Conservation (phyloP, 1,140 invertebrate species). For the Drosophila murphyi region DNA sequence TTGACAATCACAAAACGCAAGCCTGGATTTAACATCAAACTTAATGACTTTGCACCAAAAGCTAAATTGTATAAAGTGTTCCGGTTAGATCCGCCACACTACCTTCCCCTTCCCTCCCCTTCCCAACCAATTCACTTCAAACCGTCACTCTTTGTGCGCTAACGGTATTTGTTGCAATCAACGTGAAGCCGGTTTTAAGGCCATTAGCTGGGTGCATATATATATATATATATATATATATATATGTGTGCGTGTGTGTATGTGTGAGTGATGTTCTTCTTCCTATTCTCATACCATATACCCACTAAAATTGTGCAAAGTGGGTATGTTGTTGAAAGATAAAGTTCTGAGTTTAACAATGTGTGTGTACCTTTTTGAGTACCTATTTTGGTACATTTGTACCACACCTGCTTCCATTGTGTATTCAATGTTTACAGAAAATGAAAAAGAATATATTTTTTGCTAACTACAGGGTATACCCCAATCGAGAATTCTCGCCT, state of each 20-base stretch:
- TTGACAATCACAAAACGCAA: constrained; percentile 52
- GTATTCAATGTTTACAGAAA: no score
- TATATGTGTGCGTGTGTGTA: no score
- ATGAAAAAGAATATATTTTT: no score
- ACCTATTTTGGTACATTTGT: no score
- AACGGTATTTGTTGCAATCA: constrained; percentile 50
- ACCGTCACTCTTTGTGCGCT: not conserved
- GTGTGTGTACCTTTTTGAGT: no score
- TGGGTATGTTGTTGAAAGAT: no score
- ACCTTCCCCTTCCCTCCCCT: not conserved
- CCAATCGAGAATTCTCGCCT: not conserved
- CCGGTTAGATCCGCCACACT: not conserved
- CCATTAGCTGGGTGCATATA: constrained; percentile 43
- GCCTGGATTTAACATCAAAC: constrained; percentile 68
- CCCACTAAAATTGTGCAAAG: no score
- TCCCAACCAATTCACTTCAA: not conserved
- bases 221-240: not conserved
- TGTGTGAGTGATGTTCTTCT: not conserved
- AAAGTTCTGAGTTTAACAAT: no score
- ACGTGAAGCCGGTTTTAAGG: constrained; percentile 55
- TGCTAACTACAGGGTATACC: not conserved
- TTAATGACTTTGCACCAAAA: constrained; percentile 75
- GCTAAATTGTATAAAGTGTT: constrained; percentile 74
- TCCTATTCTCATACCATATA: not conserved
- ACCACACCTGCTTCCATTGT: not conserved